Percentiles rank a stretch among this genome's conserved stretches.
These are phyloP conservation scores for Odocoileus hemionus DNA, from an alignment of 2,113 vertebrate species.

Conservation along the genomic window DNA sequence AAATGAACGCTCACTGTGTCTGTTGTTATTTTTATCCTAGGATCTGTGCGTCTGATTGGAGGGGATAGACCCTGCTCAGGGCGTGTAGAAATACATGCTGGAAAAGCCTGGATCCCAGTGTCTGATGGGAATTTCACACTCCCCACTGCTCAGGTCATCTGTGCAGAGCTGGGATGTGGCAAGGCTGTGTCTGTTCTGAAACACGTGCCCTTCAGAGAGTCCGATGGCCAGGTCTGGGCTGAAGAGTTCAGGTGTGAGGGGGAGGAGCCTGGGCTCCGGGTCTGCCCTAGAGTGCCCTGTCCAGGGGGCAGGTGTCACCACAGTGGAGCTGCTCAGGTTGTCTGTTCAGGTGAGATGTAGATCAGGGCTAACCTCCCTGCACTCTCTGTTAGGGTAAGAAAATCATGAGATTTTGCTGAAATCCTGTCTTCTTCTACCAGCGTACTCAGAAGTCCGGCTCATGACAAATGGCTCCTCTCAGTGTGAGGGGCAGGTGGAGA, in stretches of 20 bases:
- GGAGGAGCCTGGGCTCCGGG: neutral
- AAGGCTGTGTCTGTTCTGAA: neutral
- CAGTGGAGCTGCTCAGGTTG: neutral
- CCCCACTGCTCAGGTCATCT: slow-evolving; percentile 27
- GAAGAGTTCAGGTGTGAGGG: neutral
- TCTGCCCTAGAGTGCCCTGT: neutral
- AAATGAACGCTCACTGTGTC: neutral
- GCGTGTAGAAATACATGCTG: neutral
- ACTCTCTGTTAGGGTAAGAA: neutral
- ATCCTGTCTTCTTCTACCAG: neutral
- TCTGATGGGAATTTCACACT: neutral
- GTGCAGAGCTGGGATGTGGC: slow-evolving; percentile 7
- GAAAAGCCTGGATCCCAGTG: neutral
- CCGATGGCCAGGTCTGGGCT: neutral
- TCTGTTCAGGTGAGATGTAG: slow-evolving; percentile 18
- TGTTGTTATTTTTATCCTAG: neutral
- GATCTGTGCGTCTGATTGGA: neutral
- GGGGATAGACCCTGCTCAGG: neutral
- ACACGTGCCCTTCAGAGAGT: neutral
- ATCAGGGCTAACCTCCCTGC: neutral
- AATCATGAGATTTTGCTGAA: neutral
- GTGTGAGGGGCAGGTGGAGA: slow-evolving; percentile 53
- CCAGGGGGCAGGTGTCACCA: neutral
- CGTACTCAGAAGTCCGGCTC: neutral
- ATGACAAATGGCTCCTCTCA: neutral